phyloP scores from a whole-genome alignment of 1,140 invertebrate species.

The Drosophila arawakana region DNA sequence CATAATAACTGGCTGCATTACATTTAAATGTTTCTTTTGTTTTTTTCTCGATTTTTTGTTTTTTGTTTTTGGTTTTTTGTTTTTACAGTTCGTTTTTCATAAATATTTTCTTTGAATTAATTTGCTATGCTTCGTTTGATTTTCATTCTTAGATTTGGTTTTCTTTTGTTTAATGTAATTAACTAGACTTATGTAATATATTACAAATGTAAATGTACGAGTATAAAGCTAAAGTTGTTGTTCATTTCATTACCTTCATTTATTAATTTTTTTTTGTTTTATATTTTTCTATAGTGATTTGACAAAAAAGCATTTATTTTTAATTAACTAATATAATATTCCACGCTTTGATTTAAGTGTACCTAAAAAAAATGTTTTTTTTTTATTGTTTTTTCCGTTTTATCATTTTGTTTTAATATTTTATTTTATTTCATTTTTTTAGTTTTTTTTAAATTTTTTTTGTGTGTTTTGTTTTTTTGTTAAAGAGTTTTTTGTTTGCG shows the following conservation, averaged over 20 bases:
- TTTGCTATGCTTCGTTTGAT: constrained; percentile 79
- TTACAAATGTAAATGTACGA: constrained; percentile 84
- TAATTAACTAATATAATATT: constrained; percentile 78
- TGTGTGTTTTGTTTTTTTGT: constrained; percentile 26
- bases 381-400: constrained; percentile 36
- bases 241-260: constrained; percentile 64
- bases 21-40: constrained; percentile 62
- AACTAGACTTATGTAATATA: constrained; percentile 84
- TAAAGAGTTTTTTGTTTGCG: constrained; percentile 12
- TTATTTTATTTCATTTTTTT: constrained; percentile 27
- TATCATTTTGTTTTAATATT: constrained; percentile 14
- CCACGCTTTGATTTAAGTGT: constrained; percentile 80
- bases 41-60: too few species aligned
- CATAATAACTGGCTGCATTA: constrained; percentile 77
- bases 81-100: constrained; percentile 64
- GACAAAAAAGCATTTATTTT: constrained; percentile 78
- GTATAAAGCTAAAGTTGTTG: constrained; percentile 84
- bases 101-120: constrained; percentile 63
- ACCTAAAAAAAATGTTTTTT: constrained; percentile 68
- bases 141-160: constrained; percentile 62
- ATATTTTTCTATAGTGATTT: constrained; percentile 63
- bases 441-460: constrained; percentile 18
- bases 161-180: constrained; percentile 69
- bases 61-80: constrained; percentile 31
- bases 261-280: constrained; percentile 28